Base-by-base conservation (phyloP, 1,140 invertebrate genomes). In the Bactericera cockerelli region DNA sequence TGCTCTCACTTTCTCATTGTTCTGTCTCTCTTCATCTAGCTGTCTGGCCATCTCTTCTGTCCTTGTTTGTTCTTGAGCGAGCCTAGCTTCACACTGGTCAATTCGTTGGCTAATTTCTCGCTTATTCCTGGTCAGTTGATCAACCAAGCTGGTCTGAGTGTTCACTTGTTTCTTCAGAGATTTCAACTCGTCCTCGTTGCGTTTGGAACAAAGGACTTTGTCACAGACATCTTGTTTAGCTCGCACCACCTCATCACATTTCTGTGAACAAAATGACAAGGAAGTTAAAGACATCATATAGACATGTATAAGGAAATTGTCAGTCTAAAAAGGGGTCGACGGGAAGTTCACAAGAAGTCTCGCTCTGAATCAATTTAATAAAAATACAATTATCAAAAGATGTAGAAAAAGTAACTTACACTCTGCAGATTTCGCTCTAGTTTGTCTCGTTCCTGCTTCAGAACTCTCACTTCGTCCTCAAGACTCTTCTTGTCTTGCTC, bases 331-430 rank as follows among this genome's bases (percentile, higher is more conserved):
- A n/a, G n/a, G n/a, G n/a, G n/a, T n/a, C n/a, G n/a, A n/a, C n/a
- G n/a, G n/a, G n/a, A n/a, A n/a, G n/a, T n/a, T n/a, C n/a, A n/a
- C n/a, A n/a, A n/a, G n/a, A n/a, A n/a, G n/a, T n/a, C n/a, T n/a
- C n/a, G n/a, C n/a, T n/a, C n/a, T n/a, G n/a, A n/a, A n/a, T n/a
- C n/a, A n/a, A n/a, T n/a, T n/a, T n/a, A n/a, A n/a, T n/a, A n/a
- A n/a, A n/a, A n/a, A n/a, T n/a, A n/a, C n/a, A n/a, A n/a, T n/a
- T n/a, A n/a, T n/a, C n/a, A n/a, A n/a, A n/a, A n/a, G n/a, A n/a
- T n/a, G n/a, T n/a, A n/a, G n/a, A n/a, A 4, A 49, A 22, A 49
- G 42, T 49, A 19, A 49, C 42, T 49, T 49, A 49, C 42, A 49
- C 42, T 49, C 4, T 49, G 42, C 42, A 49, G 22, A 16, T 49